Percentiles rank a stretch among this genome's conserved stretches.
Evolutionary conservation across 1,140 invertebrate species (phyloP).

Genomic region (Ostrea denselamellosa): DNA sequence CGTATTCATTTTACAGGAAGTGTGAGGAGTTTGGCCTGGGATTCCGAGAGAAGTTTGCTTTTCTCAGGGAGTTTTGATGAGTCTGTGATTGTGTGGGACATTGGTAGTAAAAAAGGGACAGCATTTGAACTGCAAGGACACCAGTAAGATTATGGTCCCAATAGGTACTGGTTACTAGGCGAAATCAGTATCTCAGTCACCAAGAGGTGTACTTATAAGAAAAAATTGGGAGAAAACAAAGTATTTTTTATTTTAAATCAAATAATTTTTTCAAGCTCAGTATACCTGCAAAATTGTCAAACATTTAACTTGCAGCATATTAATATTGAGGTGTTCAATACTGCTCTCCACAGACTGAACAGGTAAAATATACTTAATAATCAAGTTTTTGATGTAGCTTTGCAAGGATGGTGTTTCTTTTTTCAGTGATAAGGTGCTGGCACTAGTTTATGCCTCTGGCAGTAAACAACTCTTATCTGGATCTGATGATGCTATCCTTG

Average conservation of each 20-base stretch:
- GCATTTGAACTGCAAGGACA: constrained; percentile 98
- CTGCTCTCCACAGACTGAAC: too few relatives aligned
- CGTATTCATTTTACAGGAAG: constrained; percentile 80
- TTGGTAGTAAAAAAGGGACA: constrained; percentile 96
- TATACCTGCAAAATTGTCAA: too few relatives aligned
- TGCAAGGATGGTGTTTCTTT: neutral
- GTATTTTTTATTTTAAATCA: too few relatives aligned
- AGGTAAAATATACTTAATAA: too few relatives aligned
- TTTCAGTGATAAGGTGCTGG: constrained; percentile 81
- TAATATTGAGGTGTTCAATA: too few relatives aligned
- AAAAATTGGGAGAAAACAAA: too few relatives aligned
- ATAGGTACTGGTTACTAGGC: too few relatives aligned
- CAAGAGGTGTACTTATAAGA: too few relatives aligned
- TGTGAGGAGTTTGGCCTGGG: constrained; percentile 94
- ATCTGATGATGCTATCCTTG: constrained; percentile 94
- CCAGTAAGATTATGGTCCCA: constrained; percentile 79
- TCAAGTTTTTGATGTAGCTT: neutral
- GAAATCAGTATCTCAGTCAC: too few relatives aligned
- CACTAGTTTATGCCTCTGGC: constrained; percentile 86
- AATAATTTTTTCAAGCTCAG: too few relatives aligned
- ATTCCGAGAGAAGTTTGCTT: constrained; percentile 89
- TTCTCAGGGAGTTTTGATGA: constrained; percentile 98
- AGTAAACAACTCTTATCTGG: constrained; percentile 93
- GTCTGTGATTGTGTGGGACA: constrained; percentile 98
- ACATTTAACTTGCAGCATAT: too few relatives aligned